These are phyloP conservation scores for Horisme vitalbata DNA, from an alignment of 2,888 invertebrate genomes.

Conservation along the genomic window DNA sequence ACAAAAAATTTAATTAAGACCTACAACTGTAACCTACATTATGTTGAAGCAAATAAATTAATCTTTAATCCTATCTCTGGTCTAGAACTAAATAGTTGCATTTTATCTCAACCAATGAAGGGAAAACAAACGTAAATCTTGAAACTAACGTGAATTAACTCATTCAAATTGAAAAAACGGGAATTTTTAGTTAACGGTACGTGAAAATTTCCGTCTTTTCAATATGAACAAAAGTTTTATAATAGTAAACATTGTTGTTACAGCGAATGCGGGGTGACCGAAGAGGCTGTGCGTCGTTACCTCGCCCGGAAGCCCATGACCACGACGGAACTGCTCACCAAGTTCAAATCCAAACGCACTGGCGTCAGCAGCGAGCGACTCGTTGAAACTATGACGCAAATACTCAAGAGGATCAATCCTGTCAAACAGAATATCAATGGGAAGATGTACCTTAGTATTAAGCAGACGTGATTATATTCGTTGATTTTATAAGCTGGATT, in stretches of 20 bases:
- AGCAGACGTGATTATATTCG: conserved; percentile 67
- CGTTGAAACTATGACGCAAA: conserved; percentile 96
- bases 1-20: too few species aligned
- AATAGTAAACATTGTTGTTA: conserved; percentile 43
- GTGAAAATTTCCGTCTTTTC: too few species aligned
- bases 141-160: too few species aligned
- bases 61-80: too few species aligned
- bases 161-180: too few species aligned
- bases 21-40: too few species aligned
- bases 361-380: conserved; percentile 95
- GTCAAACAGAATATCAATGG: conserved; percentile 95
- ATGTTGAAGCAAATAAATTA: too few species aligned
- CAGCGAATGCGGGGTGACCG: conserved; percentile 95
- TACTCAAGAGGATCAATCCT: conserved; percentile 97
- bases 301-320: conserved; percentile 98
- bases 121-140: too few species aligned
- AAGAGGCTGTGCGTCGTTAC: conserved; percentile 97
- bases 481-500: conserved; percentile 8
- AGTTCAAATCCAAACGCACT: conserved; percentile 97
- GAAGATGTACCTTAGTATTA: conserved; percentile 96
- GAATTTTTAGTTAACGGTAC: too few species aligned
- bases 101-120: too few species aligned
- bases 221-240: too few species aligned
- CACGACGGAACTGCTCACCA: conserved; percentile 96
- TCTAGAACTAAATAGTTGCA: too few species aligned